These are phyloP conservation scores for Drosophila santomea DNA, from an alignment of 1,140 invertebrate genomes.

Conservation along the genomic window DNA sequence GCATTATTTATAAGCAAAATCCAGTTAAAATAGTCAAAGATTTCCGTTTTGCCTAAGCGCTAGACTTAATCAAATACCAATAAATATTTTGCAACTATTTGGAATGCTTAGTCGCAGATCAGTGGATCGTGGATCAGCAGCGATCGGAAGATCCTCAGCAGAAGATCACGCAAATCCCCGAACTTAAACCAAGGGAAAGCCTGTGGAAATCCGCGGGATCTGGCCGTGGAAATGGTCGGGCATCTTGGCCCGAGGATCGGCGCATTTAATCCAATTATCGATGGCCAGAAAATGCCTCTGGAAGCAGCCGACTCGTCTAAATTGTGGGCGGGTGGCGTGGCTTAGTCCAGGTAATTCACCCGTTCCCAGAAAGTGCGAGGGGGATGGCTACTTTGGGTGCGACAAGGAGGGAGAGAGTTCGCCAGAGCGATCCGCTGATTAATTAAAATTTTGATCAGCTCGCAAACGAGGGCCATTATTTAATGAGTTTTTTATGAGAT, in stretches of 20 bases:
- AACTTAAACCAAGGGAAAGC: slow-evolving; percentile 64
- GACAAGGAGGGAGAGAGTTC: slow-evolving; percentile 10
- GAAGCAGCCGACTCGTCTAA: slow-evolving; percentile 40
- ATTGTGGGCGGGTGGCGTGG: slow-evolving; percentile 80
- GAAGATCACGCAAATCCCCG: slow-evolving; percentile 54
- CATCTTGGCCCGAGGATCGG: slow-evolving; percentile 23
- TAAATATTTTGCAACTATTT: slow-evolving; percentile 80
- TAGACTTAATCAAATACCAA: slow-evolving; percentile 73
- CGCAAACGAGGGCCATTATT: slow-evolving; percentile 75
- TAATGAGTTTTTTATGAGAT: slow-evolving; percentile 77
- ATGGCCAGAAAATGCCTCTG: slow-evolving; percentile 33
- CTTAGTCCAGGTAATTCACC: slow-evolving; percentile 48
- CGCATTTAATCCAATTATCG: slow-evolving; percentile 78
- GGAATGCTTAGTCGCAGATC: slow-evolving; percentile 52
- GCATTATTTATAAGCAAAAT: background rate
- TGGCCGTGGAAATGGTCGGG: slow-evolving; percentile 7
- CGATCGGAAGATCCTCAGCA: slow-evolving; percentile 25
- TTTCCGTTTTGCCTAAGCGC: slow-evolving; percentile 47
- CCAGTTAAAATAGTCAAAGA: background rate
- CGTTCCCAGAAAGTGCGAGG: slow-evolving; percentile 35
- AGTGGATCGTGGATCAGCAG: slow-evolving; percentile 22
- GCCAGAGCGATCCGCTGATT: slow-evolving; percentile 45
- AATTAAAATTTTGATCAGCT: slow-evolving; percentile 82
- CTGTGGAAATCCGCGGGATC: slow-evolving; percentile 64
- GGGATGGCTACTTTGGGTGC: background rate